phyloP scores from a whole-genome alignment of 2,888 invertebrate species.

The Xanthia togata region DNA sequence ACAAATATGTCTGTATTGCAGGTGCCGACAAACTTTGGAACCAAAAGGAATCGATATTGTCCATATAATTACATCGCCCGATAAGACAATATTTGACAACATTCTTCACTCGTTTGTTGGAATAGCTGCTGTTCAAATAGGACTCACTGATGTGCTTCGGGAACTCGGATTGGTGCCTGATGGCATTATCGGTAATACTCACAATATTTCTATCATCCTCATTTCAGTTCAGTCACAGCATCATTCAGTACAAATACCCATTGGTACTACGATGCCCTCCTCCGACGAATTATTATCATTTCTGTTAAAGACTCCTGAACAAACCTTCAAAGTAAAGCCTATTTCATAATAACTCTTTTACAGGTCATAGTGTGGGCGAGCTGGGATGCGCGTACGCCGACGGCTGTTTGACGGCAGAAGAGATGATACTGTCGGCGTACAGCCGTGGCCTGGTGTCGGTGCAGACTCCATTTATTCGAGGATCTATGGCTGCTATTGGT shows the following conservation, averaged over 20 bases:
- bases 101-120: constrained; percentile 83
- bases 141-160: constrained; percentile 48
- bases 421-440: constrained; percentile 95
- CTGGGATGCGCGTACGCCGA: constrained; percentile 98
- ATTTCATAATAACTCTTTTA: neutral
- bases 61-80: constrained; percentile 91
- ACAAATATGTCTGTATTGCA: constrained; percentile 57
- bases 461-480: constrained; percentile 92
- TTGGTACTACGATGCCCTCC: neutral
- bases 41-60: constrained; percentile 92
- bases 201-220: neutral
- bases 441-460: constrained; percentile 94
- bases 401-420: constrained; percentile 95
- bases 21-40: constrained; percentile 90
- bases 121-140: constrained; percentile 92
- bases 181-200: constrained; percentile 31
- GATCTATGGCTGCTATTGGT: constrained; percentile 97
- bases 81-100: constrained; percentile 89
- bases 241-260: neutral
- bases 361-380: constrained; percentile 98
- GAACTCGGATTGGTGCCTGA: constrained; percentile 32
- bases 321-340: neutral
- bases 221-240: neutral
- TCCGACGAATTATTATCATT: neutral
- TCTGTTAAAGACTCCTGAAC: neutral